Evolutionary conservation across 2,113 vertebrate species (phyloP).

Genomic region (Malaclemys terrapin): DNA sequence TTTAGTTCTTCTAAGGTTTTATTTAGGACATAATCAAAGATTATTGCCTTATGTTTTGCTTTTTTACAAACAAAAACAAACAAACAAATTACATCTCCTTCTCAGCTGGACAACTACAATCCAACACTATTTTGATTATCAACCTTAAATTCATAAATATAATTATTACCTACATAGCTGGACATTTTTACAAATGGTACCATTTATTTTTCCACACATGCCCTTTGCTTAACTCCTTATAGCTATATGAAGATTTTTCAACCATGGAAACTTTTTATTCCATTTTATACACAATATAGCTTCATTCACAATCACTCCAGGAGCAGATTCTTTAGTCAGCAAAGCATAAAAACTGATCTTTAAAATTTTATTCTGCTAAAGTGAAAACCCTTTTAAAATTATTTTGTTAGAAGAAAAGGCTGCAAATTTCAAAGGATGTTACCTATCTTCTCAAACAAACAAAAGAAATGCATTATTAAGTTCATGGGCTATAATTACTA

Average conservation of each 20-base stretch:
- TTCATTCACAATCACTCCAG: background rate
- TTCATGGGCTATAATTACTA: constrained; percentile 38
- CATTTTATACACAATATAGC: background rate
- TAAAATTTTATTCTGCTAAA: background rate
- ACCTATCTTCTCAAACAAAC: background rate
- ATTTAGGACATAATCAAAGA: background rate
- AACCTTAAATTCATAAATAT: background rate
- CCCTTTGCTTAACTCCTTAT: background rate
- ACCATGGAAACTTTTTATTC: background rate
- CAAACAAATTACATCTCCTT: background rate
- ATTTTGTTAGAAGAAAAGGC: background rate
- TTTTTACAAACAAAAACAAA: background rate
- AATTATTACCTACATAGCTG: background rate
- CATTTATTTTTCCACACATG: background rate
- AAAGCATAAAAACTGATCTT: background rate
- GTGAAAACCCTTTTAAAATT: background rate
- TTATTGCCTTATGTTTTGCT: background rate
- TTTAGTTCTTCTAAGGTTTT: background rate
- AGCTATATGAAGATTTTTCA: background rate
- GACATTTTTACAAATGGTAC: background rate
- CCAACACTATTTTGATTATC: background rate
- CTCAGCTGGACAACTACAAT: background rate
- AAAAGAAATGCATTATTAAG: constrained; percentile 2
- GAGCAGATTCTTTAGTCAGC: background rate
- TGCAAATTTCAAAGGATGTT: background rate